Evolutionary conservation across 2,797 vertebrate genomes (phyloP), one percentile per base, ranked within the genome.

Genomic region (Molothrus ater): DNA sequence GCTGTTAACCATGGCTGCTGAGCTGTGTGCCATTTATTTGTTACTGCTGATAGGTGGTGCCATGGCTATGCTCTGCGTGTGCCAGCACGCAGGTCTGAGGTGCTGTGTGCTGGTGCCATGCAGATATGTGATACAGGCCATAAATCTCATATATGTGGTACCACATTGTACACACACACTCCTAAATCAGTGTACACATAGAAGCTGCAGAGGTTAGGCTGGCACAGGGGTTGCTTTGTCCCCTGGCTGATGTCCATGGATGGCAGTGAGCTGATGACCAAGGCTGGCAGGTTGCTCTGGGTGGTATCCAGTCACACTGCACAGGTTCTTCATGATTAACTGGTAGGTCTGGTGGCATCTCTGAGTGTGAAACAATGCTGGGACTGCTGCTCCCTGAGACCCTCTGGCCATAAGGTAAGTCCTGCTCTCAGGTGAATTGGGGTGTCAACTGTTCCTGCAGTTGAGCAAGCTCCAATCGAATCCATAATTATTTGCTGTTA

Each of bases 101-200:
- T 26, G 0, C 51, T 9, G 2, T 4, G 31, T 40, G 70, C 74
- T 36, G 1, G 31, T 69, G 86, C 63, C 40, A 14, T 7, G 7
- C 38, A 8, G 17, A 2, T 5, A 0, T 1, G 1, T 8, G 25
- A 9, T 32, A 12, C 16, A 0, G 59, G 32, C 59, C 24, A 4
- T 36, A 16, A 2, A 2, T 34, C 8, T 14, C 4, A 0, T 20
- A 0, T 2, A 5, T 16, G 1, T 25, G 24, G 42, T 45, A 4
- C 26, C 7, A 0, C 18, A 2, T 26, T 9, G 2, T 1, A 22
- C 13, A 20, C n/a, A 17, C 22, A 29, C 64, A 7, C 13, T 13
- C 10, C 10, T 13, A 8, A 26, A 19, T 51, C 2, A 16, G 10
- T 3, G 45, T 13, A 2, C 34, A 36, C 25, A 1, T 11, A 2